Conservation (phyloP, 1,140 invertebrate genomes). For the Elymnias hypermnestra region DNA sequence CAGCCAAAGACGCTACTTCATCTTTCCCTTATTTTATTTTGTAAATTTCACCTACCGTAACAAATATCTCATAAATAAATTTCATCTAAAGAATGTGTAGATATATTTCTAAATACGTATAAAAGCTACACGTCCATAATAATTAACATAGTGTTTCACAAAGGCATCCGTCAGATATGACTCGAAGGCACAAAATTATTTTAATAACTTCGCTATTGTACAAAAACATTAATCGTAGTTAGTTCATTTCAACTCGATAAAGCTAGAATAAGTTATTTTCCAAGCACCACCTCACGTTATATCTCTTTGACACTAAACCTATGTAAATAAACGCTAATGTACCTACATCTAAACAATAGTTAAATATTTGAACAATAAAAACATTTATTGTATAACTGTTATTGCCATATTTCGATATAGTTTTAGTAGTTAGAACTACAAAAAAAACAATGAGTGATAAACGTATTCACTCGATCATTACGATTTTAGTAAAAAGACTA, state of each 20-base stretch:
- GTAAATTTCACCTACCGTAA: conserved; percentile 14
- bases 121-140: conserved; percentile 31
- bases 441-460: conserved; percentile 33
- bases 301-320: conserved; percentile 45
- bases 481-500: conserved; percentile 44
- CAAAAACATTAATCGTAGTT: conserved; percentile 30
- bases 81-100: conserved; percentile 23
- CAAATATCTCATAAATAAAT: conserved; percentile 24
- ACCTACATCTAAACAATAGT: conserved; percentile 43
- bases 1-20: conserved; percentile 1
- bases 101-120: conserved; percentile 31
- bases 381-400: conserved; percentile 64
- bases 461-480: conserved; percentile 43
- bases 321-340: conserved; percentile 43
- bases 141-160: conserved; percentile 19
- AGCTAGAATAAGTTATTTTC: conserved; percentile 33
- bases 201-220: conserved; percentile 36
- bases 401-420: conserved; percentile 64
- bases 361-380: conserved; percentile 69
- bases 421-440: conserved; percentile 36
- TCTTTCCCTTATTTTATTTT: conserved; percentile 5
- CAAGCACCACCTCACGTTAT: conserved; percentile 55
- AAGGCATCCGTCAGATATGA: conserved; percentile 64
- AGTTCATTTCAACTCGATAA: conserved; percentile 27
- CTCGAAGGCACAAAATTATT: conserved; percentile 67